Evolutionary conservation across 2,888 invertebrate genomes (phyloP), one percentile per base, ranked within the genome.

Genomic region (Amiota minor): DNA sequence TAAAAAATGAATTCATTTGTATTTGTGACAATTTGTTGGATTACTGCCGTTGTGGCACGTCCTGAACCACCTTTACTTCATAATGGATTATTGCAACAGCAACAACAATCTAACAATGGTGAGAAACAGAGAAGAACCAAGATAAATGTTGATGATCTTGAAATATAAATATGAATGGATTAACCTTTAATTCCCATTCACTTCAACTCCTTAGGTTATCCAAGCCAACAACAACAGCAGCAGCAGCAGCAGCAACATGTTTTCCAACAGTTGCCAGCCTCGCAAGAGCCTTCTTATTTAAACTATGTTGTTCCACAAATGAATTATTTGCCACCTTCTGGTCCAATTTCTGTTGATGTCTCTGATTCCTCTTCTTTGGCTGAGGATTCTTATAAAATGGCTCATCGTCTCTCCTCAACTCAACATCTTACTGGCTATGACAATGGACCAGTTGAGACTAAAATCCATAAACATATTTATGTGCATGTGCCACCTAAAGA

Each of bases 401-500:
- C 87, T 1, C 88, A 87, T 68, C 86, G 81, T 4, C 74, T 85
- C 74, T 88, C 88, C 0, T 80, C 80, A 9, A 79, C 80, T 9
- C 82, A 81, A 10, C 82, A 85, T 53, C 79, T 80, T 71, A 79
- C 78, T 35, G 88, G 88, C 18, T 88, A 88, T 50, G 78, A 83
- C n/a, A 84, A 84, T 61, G 86, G 78, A 0, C 84, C 86, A 6
- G 79, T 79, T 49, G 84, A 83, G 74, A 86, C 87, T 12, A 82
- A 80, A 68, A 79, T 89, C 2, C 88, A 89, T 71, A 89, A 89
- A 75, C 89, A 89, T 79, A 88, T 89, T 75, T 89, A 89, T 73
- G 89, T 89, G 3, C 89, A 89, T 81, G 89, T 88, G 75, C 89
- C 89, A 55, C 89, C 89, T 71, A 86, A 86, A 78, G 89, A 88